Conservation (phyloP, 2,797 vertebrate species). For the Stomatorhinus walkeri region DNA sequence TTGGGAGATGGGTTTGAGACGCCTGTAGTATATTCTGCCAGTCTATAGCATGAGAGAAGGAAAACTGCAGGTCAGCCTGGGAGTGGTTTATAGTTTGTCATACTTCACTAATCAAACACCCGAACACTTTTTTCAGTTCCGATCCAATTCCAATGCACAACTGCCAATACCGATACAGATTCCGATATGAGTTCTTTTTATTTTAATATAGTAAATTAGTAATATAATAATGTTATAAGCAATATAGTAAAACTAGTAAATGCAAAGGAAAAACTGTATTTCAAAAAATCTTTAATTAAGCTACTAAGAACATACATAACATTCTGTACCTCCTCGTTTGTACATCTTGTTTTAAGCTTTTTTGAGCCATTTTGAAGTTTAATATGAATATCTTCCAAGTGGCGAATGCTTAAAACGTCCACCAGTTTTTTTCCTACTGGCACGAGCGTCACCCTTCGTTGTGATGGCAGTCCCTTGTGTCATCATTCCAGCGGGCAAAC, state of each 20-base stretch:
- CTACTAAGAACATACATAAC: not conserved
- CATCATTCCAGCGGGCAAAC: not conserved
- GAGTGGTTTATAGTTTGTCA: conserved; percentile 56
- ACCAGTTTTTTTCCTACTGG: not conserved
- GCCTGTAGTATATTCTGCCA: not conserved
- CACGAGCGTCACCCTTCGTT: not conserved
- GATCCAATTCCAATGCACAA: not conserved
- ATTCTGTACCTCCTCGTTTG: not conserved
- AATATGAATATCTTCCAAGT: not conserved
- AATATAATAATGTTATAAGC: not conserved
- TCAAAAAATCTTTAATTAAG: not conserved
- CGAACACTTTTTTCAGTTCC: not conserved
- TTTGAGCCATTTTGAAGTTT: not conserved
- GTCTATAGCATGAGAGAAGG: conserved; percentile 35
- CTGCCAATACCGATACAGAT: not conserved
- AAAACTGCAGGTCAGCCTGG: conserved; percentile 51
- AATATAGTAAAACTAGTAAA: not conserved
- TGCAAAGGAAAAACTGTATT: not conserved
- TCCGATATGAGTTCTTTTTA: not conserved
- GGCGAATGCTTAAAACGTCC: not conserved
- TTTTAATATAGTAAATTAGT: not conserved
- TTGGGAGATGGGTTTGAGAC: not conserved
- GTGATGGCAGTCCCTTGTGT: not conserved
- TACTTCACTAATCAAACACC: not conserved
- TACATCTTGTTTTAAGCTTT: not conserved